Conservation (phyloP, 2,113 vertebrate species). For the Scalopus aquaticus region DNA sequence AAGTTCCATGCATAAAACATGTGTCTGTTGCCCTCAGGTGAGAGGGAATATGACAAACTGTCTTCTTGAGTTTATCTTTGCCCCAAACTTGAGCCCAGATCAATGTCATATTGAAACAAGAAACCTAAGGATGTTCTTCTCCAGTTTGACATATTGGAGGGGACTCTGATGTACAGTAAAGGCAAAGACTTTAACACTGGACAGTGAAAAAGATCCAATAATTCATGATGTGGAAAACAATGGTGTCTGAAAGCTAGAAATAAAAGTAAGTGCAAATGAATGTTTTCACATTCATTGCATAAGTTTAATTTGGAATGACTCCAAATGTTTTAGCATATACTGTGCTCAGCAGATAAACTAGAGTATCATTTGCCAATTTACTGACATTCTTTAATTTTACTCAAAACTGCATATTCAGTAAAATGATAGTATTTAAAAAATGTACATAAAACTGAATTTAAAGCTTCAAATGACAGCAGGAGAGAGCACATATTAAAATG, state of each 20-base stretch:
- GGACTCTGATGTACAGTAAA: not conserved
- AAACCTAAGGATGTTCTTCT: not conserved
- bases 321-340: not conserved
- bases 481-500: not conserved
- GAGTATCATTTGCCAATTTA: not conserved
- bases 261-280: not conserved
- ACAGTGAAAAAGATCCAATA: not conserved
- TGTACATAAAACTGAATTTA: not conserved
- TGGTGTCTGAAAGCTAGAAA: not conserved
- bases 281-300: not conserved
- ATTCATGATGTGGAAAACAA: not conserved
- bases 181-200: not conserved
- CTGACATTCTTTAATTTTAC: not conserved
- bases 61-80: not conserved
- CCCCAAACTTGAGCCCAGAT: not conserved
- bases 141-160: not conserved
- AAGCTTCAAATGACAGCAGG: conserved; percentile 16
- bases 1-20: not conserved
- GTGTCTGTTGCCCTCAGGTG: not conserved
- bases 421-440: not conserved
- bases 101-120: not conserved
- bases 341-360: not conserved
- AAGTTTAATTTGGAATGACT: not conserved
- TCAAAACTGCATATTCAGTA: not conserved
- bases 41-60: not conserved